Evolutionary conservation across 1,140 invertebrate species (phyloP), one percentile per base, ranked within the genome.

Genomic region (Maniola jurtina): DNA sequence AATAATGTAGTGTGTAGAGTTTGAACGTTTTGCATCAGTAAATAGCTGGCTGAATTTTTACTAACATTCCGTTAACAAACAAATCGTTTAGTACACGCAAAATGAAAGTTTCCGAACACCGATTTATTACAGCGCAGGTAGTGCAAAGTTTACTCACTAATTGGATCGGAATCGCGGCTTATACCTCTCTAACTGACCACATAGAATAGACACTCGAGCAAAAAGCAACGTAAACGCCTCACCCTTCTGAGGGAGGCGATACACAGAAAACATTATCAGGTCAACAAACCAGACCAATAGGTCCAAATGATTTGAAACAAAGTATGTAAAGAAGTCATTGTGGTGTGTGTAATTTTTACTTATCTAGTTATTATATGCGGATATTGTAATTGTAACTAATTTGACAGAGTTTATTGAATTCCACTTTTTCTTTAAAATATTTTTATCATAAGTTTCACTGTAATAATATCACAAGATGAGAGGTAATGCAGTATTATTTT

Each of bases 61-160:
- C 10, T 38, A 9, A 38, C 6, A 38, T 9, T 38, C 38, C 38
- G 38, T 38, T 9, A 3, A 38, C 38, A 13, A 16, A 52, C 15
- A 15, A 52, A 25, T 25, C 14, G 15, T 52, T 16, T 16, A 52
- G 15, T 52, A 7, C 47, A 64, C 14, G 25, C 54, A 55, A 48
- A 10, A 45, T 45, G 42, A 45, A n/a, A 45, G 9, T 45, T 45
- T 45, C 13, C 42, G 42, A 16, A 52, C 10, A 16, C 48, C 6
- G 48, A 52, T 52, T 52, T 52, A 52, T 52, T 52, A 16, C 14
- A 52, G 48, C 58, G 40, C 58, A 60, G 58, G 58, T 60, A 45
- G 54, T 62, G 35, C 54, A 62, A 61, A 66, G 60, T 68, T 56
- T 68, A 59, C 25, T 48, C 66, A 42, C 66, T 68, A 68, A 68